These are phyloP conservation scores for Cheilosia vernalis DNA, from an alignment of 2,888 invertebrate species.

Conservation along the genomic window DNA sequence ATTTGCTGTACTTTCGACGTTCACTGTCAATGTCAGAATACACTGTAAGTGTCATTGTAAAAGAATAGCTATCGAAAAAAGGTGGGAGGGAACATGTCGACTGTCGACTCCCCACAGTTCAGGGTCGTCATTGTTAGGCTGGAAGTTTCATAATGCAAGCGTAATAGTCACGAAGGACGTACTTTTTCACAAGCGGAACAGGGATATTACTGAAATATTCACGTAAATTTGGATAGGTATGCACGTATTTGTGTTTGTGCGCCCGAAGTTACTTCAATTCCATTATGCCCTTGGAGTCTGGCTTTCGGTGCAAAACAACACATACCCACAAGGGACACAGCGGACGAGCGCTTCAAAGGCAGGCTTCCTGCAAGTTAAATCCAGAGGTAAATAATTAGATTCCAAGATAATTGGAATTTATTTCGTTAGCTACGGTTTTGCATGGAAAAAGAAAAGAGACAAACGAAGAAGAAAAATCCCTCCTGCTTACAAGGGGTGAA, in stretches of 20 bases:
- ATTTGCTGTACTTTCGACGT: background rate
- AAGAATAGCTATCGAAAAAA: background rate
- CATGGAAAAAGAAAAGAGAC: background rate
- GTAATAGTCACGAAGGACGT: constrained; percentile 51
- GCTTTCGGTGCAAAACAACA: background rate
- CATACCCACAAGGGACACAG: background rate
- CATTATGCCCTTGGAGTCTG: background rate
- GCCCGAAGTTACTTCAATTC: constrained; percentile 6
- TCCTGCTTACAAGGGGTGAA: background rate
- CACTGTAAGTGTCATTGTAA: constrained; percentile 3
- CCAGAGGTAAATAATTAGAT: constrained; percentile 50
- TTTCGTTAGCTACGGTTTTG: constrained; percentile 45
- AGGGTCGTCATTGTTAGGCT: constrained; percentile 56
- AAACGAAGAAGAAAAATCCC: background rate
- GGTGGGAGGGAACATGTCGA: background rate
- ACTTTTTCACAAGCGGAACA: constrained; percentile 15
- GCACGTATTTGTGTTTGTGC: background rate
- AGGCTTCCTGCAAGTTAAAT: constrained; percentile 7
- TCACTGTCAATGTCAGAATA: constrained; percentile 13
- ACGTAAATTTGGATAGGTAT: background rate
- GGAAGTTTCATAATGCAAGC: constrained; percentile 45
- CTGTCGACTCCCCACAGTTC: constrained; percentile 30
- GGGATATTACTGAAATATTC: constrained; percentile 31
- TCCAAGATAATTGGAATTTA: constrained; percentile 64
- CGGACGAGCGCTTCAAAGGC: background rate